Conservation (phyloP, 2,888 invertebrate species). For the Griposia aprilina region DNA sequence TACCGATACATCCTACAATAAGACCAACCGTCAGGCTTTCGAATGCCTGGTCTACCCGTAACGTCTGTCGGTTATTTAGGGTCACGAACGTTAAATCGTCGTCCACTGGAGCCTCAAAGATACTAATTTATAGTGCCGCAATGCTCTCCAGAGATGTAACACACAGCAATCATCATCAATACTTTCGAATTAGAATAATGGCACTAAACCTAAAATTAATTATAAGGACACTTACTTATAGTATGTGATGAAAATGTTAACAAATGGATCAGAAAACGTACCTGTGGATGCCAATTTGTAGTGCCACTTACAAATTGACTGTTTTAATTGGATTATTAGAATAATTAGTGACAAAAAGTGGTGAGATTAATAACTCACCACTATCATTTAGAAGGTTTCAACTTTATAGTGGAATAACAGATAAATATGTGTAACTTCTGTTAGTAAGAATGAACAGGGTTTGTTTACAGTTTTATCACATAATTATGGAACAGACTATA, state of each 20-base stretch:
- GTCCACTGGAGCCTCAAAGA: neutral
- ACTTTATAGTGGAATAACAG: neutral
- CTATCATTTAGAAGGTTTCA: neutral
- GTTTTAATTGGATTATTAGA: neutral
- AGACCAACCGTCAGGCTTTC: constrained; percentile 1
- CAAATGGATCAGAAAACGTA: neutral
- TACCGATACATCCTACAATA: neutral
- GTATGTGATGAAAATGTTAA: neutral
- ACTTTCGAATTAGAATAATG: neutral
- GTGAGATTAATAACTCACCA: neutral
- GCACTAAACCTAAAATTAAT: neutral
- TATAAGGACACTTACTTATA: neutral
- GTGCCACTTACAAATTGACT: too few relatives aligned
- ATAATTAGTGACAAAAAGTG: neutral
- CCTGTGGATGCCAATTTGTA: neutral
- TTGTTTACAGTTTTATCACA: neutral
- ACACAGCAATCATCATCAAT: neutral
- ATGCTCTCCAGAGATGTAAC: neutral
- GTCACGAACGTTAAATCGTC: neutral
- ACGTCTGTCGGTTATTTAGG: constrained; percentile 3
- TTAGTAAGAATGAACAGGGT: neutral
- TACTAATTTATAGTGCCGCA: neutral
- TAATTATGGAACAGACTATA: neutral
- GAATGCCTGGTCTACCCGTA: neutral
- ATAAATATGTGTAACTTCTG: neutral